These are phyloP conservation scores for Monopterus albus DNA, from an alignment of 2,113 vertebrate species.

Conservation along the genomic window DNA sequence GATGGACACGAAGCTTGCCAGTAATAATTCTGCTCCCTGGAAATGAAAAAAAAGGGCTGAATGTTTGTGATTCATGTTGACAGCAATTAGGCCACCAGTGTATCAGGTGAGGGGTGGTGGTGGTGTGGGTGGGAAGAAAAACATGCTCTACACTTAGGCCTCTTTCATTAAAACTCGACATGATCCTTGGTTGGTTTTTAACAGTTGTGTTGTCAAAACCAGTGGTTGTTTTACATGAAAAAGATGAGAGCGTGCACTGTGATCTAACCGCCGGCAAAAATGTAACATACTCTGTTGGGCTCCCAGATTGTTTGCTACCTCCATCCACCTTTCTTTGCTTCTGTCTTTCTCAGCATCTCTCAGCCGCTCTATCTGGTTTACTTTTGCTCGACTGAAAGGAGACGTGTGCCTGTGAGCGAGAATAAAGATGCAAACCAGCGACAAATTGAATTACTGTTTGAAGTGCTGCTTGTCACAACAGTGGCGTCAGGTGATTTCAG, in stretches of 20 bases:
- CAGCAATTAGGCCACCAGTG: constrained; percentile 55
- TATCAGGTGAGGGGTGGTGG: constrained; percentile 22
- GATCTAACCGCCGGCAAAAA: constrained; percentile 21
- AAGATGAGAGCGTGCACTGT: constrained; percentile 23
- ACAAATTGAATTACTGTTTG: constrained; percentile 66
- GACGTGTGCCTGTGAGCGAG: constrained; percentile 27
- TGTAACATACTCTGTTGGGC: not conserved
- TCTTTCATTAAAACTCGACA: constrained; percentile 26
- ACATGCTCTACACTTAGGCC: not conserved
- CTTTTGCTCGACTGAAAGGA: constrained; percentile 47
- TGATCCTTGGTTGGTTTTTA: constrained; percentile 26
- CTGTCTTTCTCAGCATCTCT: not conserved
- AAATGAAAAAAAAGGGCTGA: constrained; percentile 4
- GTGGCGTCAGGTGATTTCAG: constrained; percentile 45
- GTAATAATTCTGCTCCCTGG: constrained; percentile 30
- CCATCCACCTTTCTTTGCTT: not conserved
- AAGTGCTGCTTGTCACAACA: constrained; percentile 54
- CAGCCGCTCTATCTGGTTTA: not conserved
- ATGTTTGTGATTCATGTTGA: constrained; percentile 58
- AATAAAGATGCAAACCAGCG: constrained; percentile 51
- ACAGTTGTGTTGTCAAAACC: constrained; percentile 41
- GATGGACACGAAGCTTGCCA: constrained; percentile 45
- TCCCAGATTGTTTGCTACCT: not conserved
- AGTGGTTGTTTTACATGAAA: constrained; percentile 41
- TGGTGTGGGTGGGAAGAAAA: not conserved